Conservation (phyloP, 1,140 invertebrate species). For the Stegodyphus mimosarum region DNA sequence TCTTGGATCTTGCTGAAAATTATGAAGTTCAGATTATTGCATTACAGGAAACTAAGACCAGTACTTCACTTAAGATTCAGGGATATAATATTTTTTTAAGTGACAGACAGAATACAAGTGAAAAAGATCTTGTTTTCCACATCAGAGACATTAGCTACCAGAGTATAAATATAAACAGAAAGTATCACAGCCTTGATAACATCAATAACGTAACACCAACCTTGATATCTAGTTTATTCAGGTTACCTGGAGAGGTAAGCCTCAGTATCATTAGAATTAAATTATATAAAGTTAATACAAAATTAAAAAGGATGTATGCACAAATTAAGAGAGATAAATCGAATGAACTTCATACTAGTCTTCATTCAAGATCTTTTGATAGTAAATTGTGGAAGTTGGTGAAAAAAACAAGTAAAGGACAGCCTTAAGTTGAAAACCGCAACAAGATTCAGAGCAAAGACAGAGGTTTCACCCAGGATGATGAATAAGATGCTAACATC, state of each 20-base stretch:
- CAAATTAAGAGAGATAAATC: background rate
- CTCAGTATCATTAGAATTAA: background rate
- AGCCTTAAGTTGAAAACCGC: background rate
- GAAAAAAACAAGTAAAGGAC: background rate
- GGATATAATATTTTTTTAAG: background rate
- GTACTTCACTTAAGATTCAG: background rate
- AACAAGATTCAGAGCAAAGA: background rate
- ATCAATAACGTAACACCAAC: too few species aligned
- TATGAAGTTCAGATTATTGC: constrained; percentile 3
- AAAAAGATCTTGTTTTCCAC: background rate
- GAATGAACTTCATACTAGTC: background rate
- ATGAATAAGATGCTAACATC: background rate
- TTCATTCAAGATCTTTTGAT: background rate
- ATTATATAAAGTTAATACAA: background rate
- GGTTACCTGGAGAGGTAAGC: constrained; percentile 1
- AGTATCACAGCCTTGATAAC: background rate
- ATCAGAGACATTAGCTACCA: constrained; percentile 8
- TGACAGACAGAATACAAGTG: constrained; percentile 3
- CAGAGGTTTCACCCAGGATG: background rate
- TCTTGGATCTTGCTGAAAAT: background rate
- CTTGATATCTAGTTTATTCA: background rate
- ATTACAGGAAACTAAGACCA: constrained; percentile 2
- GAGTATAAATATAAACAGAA: background rate
- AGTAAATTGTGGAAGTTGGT: background rate
- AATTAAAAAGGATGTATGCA: background rate